A percentile compares a stretch with the other conserved stretches of the same genome.
Evolutionary conservation across 2,888 invertebrate genomes (phyloP).

Genomic region (Cryptosula pallasiana): DNA sequence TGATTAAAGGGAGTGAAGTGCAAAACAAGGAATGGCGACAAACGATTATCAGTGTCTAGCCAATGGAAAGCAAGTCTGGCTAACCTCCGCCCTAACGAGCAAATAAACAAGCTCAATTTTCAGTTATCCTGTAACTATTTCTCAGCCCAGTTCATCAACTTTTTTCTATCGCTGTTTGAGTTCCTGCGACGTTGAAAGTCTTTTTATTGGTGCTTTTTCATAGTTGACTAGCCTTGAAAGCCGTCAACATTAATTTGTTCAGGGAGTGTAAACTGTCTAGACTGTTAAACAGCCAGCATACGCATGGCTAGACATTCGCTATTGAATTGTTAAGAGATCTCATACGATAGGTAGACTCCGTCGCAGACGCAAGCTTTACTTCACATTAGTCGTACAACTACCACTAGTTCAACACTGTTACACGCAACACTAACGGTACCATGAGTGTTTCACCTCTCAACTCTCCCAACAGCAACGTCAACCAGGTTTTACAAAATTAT

Average conservation of each 20-base stretch:
- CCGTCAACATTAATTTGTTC: background rate
- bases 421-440: background rate
- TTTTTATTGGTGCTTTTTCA: too few species aligned
- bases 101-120: background rate
- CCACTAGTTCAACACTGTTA: too few species aligned
- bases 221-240: too few species aligned
- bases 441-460: background rate
- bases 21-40: constrained; percentile 5
- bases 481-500: background rate
- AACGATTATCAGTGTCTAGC: constrained; percentile 16
- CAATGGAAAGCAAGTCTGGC: constrained; percentile 19
- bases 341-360: background rate
- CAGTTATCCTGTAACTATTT: too few species aligned
- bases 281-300: background rate
- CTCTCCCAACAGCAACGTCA: background rate
- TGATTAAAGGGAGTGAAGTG: constrained; percentile 6
- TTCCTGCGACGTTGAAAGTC: too few species aligned
- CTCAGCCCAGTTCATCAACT: too few species aligned
- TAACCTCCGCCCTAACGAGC: constrained; percentile 7
- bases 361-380: too few species aligned
- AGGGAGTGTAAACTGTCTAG: constrained; percentile 18
- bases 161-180: too few species aligned
- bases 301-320: background rate
- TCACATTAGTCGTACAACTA: too few species aligned
- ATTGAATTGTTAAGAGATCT: too few species aligned